These are phyloP conservation scores for Cataglyphis altisquamis DNA, from an alignment of 2,888 invertebrate genomes.

Conservation along the genomic window DNA sequence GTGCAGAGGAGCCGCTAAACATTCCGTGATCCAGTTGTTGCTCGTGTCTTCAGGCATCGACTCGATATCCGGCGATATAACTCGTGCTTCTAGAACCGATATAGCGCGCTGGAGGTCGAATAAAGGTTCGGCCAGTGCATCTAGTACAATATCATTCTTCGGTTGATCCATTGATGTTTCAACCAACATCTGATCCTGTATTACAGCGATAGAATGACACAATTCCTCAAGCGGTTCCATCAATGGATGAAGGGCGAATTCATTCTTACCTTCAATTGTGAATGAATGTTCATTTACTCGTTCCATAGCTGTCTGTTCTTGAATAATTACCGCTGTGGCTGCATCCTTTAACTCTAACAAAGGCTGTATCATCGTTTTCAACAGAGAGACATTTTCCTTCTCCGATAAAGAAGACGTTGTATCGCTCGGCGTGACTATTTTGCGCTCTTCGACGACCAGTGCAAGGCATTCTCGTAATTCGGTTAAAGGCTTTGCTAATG, in stretches of 20 bases:
- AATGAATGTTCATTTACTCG: slow-evolving; percentile 66
- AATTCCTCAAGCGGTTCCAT: slow-evolving; percentile 87
- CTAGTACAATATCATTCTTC: slow-evolving; percentile 65
- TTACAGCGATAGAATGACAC: slow-evolving; percentile 83
- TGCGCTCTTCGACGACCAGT: slow-evolving; percentile 78
- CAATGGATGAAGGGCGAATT: slow-evolving; percentile 87
- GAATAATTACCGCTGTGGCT: slow-evolving; percentile 79
- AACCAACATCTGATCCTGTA: slow-evolving; percentile 81
- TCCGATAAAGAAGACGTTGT: slow-evolving; percentile 65
- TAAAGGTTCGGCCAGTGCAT: slow-evolving; percentile 77
- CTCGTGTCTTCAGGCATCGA: slow-evolving; percentile 80
- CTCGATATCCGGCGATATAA: slow-evolving; percentile 76
- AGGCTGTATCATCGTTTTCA: slow-evolving; percentile 80
- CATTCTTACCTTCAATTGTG: slow-evolving; percentile 54
- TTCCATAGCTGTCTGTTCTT: slow-evolving; percentile 78
- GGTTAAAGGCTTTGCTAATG: slow-evolving; percentile 78
- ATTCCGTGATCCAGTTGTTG: slow-evolving; percentile 71
- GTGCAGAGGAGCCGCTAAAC: slow-evolving; percentile 76
- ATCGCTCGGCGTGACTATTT: slow-evolving; percentile 72
- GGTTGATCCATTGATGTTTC: slow-evolving; percentile 78
- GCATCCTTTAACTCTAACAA: slow-evolving; percentile 81
- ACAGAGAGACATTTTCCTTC: slow-evolving; percentile 74
- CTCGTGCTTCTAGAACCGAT: slow-evolving; percentile 77
- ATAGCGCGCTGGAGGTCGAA: slow-evolving; percentile 78
- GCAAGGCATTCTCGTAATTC: slow-evolving; percentile 81